Base-by-base conservation (phyloP, 2,113 vertebrate genomes). In the Indicator indicator region DNA sequence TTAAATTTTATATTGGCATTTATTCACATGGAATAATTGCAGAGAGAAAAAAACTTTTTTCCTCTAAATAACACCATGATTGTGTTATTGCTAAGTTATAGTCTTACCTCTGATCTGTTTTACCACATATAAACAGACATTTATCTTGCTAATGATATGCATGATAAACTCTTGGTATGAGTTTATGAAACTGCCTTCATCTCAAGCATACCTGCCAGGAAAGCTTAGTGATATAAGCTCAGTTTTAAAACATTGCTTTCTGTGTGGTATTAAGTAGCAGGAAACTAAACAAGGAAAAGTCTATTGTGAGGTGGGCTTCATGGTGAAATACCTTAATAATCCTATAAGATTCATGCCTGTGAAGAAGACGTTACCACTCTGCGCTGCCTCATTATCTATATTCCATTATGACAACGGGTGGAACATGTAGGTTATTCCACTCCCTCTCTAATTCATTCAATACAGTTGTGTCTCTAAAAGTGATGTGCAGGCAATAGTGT, bases 401-500 rank as follows among this genome's bases (percentile, higher is more conserved):
- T n/a, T 38, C 14, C 9, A 14, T 56, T 77, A 70, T 40, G 15
- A 2, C 16, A 54, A 15, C 28, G 16, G 9, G 11, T 64, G 36
- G 27, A 82, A 81, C 4, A 15, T 13, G 10, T 17, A 56, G 15
- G 4, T 52, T 76, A 27, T 56, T 69, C 27, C 44, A 69, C 26
- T 13, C 3, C 1, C 4, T 73, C 10, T 33, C 18, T 46, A 44
- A n/a, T n/a, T 74, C 5, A 33, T 48, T 70, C 46, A 58, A 2
- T 23, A 26, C 19, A 44, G 7, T 32, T 9, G 15, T 74, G 26
- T 7, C 12, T 58, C 9, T 81, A 23, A 44, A 87, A 58, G 10
- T 26, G 26, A 10, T 59, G 16, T 24, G 40, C 0, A 2, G 21
- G 5, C 15, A 33, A 33, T 0, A 44, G 14, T 0, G 1, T 28